Evolutionary conservation across 2,113 vertebrate genomes (phyloP).

Genomic region (Cettia cetti): DNA sequence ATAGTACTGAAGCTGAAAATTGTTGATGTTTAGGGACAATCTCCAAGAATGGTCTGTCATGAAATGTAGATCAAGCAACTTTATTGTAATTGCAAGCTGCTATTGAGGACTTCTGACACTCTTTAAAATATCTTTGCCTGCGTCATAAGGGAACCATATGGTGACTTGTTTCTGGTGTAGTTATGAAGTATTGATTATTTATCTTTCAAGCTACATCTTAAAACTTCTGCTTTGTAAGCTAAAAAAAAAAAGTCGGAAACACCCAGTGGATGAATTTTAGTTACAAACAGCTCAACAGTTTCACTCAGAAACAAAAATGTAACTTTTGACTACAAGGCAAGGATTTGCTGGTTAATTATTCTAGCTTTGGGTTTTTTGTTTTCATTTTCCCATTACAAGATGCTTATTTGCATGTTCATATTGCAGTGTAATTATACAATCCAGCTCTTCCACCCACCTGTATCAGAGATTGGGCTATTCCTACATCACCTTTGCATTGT

Average conservation of each 20-base stretch:
- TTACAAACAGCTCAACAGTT: neutral
- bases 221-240: neutral
- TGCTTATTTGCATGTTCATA: neutral
- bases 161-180: neutral
- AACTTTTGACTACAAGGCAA: neutral
- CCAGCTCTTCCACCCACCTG: neutral
- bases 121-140: neutral
- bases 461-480: neutral
- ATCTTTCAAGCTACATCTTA: neutral
- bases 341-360: neutral
- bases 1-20: neutral
- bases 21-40: neutral
- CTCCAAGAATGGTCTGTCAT: neutral
- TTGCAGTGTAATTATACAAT: neutral
- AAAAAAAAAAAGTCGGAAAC: neutral
- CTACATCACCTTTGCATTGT: neutral
- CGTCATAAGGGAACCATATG: neutral
- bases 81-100: neutral
- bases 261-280: neutral
- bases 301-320: neutral
- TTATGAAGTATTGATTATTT: neutral
- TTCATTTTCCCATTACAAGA: neutral
- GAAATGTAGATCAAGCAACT: neutral
- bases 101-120: neutral
- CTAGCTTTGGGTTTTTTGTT: neutral